Conservation (phyloP, 2,797 vertebrate genomes). For the Zenarchopterus dispar region DNA sequence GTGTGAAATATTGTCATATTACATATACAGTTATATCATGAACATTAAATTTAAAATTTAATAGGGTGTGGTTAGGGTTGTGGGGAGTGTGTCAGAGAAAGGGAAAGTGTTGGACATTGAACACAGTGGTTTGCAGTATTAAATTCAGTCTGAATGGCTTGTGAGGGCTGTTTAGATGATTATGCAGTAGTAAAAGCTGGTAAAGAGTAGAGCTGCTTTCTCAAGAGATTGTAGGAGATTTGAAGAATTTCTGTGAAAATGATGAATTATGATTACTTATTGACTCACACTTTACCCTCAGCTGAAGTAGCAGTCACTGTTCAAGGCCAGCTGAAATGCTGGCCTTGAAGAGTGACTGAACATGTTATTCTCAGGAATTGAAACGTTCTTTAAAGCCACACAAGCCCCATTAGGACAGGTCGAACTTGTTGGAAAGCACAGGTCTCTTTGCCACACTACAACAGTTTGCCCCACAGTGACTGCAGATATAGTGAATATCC, state of each 20-base stretch:
- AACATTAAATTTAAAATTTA: no score
- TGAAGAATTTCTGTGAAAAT: not conserved
- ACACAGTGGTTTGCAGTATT: not conserved
- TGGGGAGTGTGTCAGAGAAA: not conserved
- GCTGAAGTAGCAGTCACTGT: not conserved
- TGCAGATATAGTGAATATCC: slow-evolving; percentile 16
- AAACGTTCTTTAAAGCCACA: slow-evolving; percentile 44
- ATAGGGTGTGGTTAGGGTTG: no score
- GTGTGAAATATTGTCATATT: no score
- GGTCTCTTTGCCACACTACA: slow-evolving; percentile 53
- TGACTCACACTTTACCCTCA: not conserved
- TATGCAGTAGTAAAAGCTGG: no score
- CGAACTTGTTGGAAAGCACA: slow-evolving; percentile 20
- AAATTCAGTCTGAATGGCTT: no score
- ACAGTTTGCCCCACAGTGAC: slow-evolving; percentile 38
- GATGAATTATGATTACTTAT: not conserved
- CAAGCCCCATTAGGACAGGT: slow-evolving; percentile 44
- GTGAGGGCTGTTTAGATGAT: no score
- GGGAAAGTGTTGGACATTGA: not conserved
- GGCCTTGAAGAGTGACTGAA: not conserved
- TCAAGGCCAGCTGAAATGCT: slow-evolving; percentile 11
- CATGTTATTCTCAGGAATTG: slow-evolving; percentile 22
- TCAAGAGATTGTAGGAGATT: no score
- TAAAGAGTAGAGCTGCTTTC: no score
- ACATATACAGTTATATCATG: no score